These are phyloP conservation scores for human (Homo sapiens) DNA, from an alignment of 2,113 vertebrate species.

Conservation along the genomic window DNA sequence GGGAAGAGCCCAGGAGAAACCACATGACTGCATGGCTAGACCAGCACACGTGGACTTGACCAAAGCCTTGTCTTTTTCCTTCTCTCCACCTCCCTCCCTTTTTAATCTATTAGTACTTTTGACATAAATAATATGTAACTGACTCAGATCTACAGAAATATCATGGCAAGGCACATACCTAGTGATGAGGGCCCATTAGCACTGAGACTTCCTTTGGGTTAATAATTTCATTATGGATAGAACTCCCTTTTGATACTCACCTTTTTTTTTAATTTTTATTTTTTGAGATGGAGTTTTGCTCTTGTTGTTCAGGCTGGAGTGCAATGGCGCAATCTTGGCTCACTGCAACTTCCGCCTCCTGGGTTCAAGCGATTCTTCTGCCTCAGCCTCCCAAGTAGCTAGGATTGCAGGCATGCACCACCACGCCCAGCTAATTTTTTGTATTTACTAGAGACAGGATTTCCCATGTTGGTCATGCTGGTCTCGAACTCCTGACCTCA, in stretches of 20 bases:
- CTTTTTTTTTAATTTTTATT: not conserved
- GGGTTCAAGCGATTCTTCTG: too few relatives aligned
- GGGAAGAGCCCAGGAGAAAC: slow-evolving; percentile 5
- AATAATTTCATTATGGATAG: not conserved
- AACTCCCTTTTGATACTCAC: not conserved
- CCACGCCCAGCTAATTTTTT: too few relatives aligned
- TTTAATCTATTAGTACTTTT: not conserved
- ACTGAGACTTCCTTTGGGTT: not conserved
- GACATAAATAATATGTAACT: not conserved
- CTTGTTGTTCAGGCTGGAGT: too few relatives aligned
- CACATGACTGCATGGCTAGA: not conserved
- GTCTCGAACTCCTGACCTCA: too few relatives aligned
- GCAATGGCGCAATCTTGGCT: too few relatives aligned
- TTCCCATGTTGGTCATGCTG: too few relatives aligned
- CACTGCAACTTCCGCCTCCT: too few relatives aligned
- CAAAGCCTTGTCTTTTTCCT: not conserved
- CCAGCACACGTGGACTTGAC: not conserved
- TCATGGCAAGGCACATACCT: not conserved
- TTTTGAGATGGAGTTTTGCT: too few relatives aligned
- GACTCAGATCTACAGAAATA: not conserved
- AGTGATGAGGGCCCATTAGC: not conserved
- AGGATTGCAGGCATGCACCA: too few relatives aligned
- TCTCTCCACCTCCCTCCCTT: too few relatives aligned
- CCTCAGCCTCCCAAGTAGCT: too few relatives aligned
- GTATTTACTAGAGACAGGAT: too few relatives aligned